phyloP scores from a whole-genome alignment of 53 echinoderm and acorn worm species.

The Luidia sarsii region DNA sequence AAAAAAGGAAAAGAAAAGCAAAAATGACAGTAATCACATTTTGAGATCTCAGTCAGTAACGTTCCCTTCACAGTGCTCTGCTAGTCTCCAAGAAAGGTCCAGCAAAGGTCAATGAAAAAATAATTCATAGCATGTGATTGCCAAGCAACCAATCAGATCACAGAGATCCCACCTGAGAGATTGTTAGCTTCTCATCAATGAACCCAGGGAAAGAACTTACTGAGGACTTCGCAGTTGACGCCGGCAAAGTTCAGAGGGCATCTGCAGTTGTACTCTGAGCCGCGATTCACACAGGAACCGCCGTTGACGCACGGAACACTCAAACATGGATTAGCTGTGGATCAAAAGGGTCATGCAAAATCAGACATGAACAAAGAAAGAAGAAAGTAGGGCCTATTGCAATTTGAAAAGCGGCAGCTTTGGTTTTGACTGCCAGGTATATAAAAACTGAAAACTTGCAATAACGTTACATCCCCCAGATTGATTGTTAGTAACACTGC shows the following conservation, averaged over 20 bases:
- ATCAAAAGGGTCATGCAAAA: background rate
- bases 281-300: conserved; percentile 33
- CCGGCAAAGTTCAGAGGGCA: conserved; percentile 50
- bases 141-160: background rate
- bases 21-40: too few species aligned
- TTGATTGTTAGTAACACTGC: too few species aligned
- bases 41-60: too few species aligned
- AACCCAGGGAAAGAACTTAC: conserved; percentile 41
- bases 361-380: too few species aligned
- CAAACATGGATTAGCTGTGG: conserved; percentile 39
- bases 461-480: too few species aligned
- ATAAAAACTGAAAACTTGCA: too few species aligned
- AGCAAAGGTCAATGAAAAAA: background rate
- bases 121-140: background rate
- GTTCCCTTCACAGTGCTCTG: too few species aligned
- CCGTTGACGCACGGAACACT: conserved; percentile 39
- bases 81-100: background rate
- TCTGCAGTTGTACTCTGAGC: conserved; percentile 28
- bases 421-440: too few species aligned
- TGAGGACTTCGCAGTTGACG: conserved; percentile 65
- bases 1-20: too few species aligned
- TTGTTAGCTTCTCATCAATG: background rate
- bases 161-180: background rate
- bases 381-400: too few species aligned
- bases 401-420: too few species aligned